Base-by-base conservation (phyloP, 2,113 vertebrate genomes). In the Rissa tridactyla region DNA sequence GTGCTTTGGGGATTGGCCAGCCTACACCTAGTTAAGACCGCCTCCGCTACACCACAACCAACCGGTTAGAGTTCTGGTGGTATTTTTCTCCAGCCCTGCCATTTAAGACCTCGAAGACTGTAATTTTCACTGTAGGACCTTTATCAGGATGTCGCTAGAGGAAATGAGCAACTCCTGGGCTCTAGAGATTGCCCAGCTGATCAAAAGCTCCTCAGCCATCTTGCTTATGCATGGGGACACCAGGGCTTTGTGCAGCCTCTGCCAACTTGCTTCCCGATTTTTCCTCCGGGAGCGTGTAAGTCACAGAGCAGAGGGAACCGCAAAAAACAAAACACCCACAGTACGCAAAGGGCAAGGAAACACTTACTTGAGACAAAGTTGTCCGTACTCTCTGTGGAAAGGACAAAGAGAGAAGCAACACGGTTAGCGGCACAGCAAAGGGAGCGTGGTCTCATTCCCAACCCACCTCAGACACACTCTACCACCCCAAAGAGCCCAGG, bases 361-460 rank as follows among this genome's bases (percentile, higher is more conserved):
- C 66, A 98, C 98, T 98, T 98, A 98, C 98, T 97, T 95, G 98
- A 98, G 61, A 98, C 97, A 96, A 98, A 98, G 96, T 97, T 98
- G 90, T 98, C 98, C 4, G 98, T 98, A 96, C 98, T 98, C 90
- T 98, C 98, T 98, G 98, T 25, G 91, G 88, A 90, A 97, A 95
- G 61, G 90, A 97, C 65, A 97, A 96, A 98, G 79, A 95, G 64
- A 93, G 51, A 95, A 93, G 96, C 88, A 98, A 61, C 65, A 97
- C 36, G 70, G 36, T 92, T 81, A 97, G 76, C 51, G 69, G 49
- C 57, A 58, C 5, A 66, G 68, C 68, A 95, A 57, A 47, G 36
- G 30, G n/a, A 90, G 17, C 40, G 9, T 2, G 5, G 1, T 34
- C 15, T 55, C 55, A 70, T 62, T 92, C 64, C 32, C 73, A 66